Conservation (phyloP, 2,888 invertebrate genomes). For the Cheilosia vernalis region DNA sequence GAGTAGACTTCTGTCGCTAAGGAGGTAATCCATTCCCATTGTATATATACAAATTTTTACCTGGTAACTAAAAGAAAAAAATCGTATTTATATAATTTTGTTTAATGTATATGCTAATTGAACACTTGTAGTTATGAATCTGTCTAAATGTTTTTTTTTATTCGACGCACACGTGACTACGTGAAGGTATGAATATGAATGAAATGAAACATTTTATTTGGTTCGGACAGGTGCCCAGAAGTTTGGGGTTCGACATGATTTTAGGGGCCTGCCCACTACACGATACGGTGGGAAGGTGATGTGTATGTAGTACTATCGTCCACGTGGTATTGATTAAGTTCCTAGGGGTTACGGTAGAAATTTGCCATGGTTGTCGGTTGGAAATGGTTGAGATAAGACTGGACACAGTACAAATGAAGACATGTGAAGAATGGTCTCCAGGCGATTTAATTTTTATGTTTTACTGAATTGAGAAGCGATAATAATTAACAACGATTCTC, state of each 20-base stretch:
- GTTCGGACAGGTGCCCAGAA: not conserved
- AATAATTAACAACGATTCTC: too few relatives aligned
- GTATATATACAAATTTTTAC: constrained; percentile 40
- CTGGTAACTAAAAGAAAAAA: constrained; percentile 29
- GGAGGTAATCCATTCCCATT: constrained; percentile 38
- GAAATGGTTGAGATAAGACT: too few relatives aligned
- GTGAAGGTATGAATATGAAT: not conserved
- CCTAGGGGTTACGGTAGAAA: not conserved
- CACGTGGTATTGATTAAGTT: too few relatives aligned
- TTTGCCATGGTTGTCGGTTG: not conserved
- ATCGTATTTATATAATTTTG: not conserved
- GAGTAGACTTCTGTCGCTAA: constrained; percentile 43
- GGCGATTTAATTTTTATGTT: too few relatives aligned
- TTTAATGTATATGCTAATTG: constrained; percentile 42
- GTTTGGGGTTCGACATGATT: not conserved
- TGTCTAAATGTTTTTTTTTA: constrained; percentile 11
- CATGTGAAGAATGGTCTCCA: too few relatives aligned
- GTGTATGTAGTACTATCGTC: not conserved
- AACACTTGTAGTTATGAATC: constrained; percentile 27
- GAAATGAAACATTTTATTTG: not conserved
- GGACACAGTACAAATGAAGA: too few relatives aligned
- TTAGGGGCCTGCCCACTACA: not conserved
- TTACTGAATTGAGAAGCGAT: too few relatives aligned
- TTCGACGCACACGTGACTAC: not conserved
- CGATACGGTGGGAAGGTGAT: not conserved